A percentile compares a stretch with the other conserved stretches of the same genome.
phyloP scores from a whole-genome alignment of 2,797 vertebrate species.

The Poeciliopsis turneri region DNA sequence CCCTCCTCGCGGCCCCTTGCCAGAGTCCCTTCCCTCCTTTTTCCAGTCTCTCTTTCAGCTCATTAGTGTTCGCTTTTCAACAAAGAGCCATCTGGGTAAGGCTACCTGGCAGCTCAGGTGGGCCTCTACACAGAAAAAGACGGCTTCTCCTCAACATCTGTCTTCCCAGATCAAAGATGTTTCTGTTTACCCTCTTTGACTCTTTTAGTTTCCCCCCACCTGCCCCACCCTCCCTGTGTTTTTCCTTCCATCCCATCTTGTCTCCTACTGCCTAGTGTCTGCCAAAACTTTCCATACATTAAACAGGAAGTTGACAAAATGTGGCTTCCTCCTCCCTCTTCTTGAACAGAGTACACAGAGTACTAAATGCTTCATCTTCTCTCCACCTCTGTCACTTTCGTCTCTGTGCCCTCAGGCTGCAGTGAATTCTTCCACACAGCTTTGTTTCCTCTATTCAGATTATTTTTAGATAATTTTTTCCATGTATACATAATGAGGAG shows the following conservation, averaged over 20 bases:
- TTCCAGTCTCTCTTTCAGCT: conserved; percentile 77
- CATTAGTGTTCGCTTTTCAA: conserved; percentile 85
- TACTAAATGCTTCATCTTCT: conserved; percentile 27
- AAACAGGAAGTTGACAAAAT: conserved; percentile 50
- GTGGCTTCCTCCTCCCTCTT: conserved; percentile 48
- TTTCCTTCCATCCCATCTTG: conserved; percentile 18
- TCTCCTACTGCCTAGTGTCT: conserved; percentile 26
- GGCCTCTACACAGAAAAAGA: conserved; percentile 76
- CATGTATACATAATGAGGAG: conserved; percentile 54
- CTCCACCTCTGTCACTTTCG: conserved; percentile 71
- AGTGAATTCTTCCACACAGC: conserved; percentile 48
- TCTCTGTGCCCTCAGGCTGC: conserved; percentile 47
- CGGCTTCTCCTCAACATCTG: conserved; percentile 75
- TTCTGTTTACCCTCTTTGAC: conserved; percentile 69
- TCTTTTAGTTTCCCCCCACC: conserved; percentile 21
- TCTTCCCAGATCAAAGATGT: conserved; percentile 72
- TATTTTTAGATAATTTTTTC: conserved; percentile 58
- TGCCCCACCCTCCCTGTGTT: conserved; percentile 2
- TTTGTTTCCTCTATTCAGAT: conserved; percentile 55
- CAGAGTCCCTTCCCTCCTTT: conserved; percentile 70
- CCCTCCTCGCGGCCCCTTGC: conserved; percentile 30
- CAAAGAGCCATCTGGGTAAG: conserved; percentile 79
- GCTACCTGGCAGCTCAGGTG: conserved; percentile 82
- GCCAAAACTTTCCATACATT: conserved; percentile 55
- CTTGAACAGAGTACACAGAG: conserved; percentile 9